phyloP scores from a whole-genome alignment of 92 coral and sea anemone genomes.

The Paramuricea clavata region DNA sequence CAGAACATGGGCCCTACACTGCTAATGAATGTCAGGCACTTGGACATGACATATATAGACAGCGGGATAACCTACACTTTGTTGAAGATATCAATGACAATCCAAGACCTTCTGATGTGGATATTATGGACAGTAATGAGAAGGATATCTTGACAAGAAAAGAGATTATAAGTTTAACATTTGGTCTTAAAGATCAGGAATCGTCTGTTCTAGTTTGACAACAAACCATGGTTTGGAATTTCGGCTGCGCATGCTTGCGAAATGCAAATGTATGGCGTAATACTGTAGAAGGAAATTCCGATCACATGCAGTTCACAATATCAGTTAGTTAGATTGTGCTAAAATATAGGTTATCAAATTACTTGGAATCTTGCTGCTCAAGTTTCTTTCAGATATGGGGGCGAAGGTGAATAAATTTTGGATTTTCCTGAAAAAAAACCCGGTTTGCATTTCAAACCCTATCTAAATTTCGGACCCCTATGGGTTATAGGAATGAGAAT shows the following conservation, averaged over 20 bases:
- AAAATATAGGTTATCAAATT: not conserved
- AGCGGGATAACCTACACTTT: not conserved
- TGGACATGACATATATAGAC: not conserved
- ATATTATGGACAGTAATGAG: not conserved
- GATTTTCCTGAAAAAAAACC: no score
- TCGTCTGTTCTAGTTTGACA: slow-evolving; percentile 25
- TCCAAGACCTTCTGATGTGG: not conserved
- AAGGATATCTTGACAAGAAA: slow-evolving; percentile 1
- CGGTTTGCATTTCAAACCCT: no score
- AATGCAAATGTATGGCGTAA: not conserved
- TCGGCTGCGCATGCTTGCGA: not conserved
- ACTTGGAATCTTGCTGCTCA: not conserved
- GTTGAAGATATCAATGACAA: not conserved
- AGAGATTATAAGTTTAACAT: slow-evolving; percentile 21
- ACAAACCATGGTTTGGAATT: not conserved
- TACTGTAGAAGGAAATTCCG: no score
- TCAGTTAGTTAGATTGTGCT: no score
- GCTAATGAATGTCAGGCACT: not conserved
- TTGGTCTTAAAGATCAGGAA: slow-evolving; percentile 16
- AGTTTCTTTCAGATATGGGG: not conserved
- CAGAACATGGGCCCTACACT: not conserved
- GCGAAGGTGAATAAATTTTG: no score
- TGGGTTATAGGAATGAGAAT: no score
- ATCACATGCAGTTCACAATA: no score
- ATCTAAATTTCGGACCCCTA: no score